Conservation (phyloP, 2,888 invertebrate species). For the Phyllotreta cruciferae region DNA sequence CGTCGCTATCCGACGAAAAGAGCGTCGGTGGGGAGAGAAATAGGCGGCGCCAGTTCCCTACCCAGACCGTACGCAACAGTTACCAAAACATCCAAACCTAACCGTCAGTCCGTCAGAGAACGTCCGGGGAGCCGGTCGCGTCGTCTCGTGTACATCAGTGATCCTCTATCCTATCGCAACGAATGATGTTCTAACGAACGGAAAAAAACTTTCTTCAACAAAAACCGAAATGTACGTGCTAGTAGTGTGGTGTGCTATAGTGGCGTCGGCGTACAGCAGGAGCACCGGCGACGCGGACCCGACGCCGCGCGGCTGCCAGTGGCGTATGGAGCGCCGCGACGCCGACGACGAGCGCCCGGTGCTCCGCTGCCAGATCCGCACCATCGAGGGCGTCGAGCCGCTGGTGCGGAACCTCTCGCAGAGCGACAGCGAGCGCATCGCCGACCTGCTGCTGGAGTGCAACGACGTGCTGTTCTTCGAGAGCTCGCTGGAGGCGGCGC, state of each 20-base stretch:
- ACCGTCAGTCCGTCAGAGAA: constrained; percentile 46
- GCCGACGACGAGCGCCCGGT: constrained; percentile 63
- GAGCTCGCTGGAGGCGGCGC: constrained; percentile 67
- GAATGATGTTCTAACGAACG: constrained; percentile 43
- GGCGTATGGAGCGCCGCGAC: constrained; percentile 68
- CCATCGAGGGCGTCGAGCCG: constrained; percentile 73
- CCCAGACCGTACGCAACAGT: constrained; percentile 53
- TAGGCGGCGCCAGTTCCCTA: constrained; percentile 55
- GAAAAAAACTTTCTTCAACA: constrained; percentile 13
- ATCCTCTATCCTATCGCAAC: constrained; percentile 22
- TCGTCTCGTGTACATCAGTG: constrained; percentile 19
- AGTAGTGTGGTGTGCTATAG: constrained; percentile 44
- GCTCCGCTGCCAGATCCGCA: constrained; percentile 74
- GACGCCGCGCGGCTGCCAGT: constrained; percentile 76
- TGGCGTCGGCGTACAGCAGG: constrained; percentile 48
- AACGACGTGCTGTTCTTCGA: constrained; percentile 78
- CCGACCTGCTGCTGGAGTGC: constrained; percentile 74
- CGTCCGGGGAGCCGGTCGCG: constrained; percentile 35
- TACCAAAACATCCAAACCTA: constrained; percentile 33
- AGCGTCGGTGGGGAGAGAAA: constrained; percentile 49
- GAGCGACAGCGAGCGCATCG: constrained; percentile 72
- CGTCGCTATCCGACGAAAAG: constrained; percentile 50
- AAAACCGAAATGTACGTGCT: constrained; percentile 41
- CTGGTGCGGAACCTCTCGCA: constrained; percentile 74
- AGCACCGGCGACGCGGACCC: constrained; percentile 63